A percentile compares a stretch with the other conserved stretches of the same genome.
Conservation (phyloP, 2,113 vertebrate genomes). For the Halichoerus grypus region DNA sequence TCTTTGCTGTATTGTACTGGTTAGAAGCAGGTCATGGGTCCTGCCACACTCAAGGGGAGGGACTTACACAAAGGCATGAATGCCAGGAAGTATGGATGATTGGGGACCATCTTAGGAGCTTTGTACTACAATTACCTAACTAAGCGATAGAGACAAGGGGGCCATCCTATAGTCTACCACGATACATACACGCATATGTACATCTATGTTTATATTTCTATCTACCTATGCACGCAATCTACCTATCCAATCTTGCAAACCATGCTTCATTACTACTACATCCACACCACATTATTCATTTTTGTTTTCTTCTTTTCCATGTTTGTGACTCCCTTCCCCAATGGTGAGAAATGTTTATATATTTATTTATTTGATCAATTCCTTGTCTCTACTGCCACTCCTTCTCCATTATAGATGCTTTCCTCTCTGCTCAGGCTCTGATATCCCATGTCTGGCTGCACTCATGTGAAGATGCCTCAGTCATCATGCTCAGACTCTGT, state of each 20-base stretch:
- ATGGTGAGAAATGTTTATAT: background rate
- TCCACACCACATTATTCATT: background rate
- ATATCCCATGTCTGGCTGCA: fast-evolving
- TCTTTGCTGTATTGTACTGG: background rate
- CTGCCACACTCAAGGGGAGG: background rate
- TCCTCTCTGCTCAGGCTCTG: background rate
- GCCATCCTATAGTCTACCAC: background rate
- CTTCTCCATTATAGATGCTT: background rate
- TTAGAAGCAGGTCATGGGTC: background rate
- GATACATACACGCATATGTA: fast-evolving
- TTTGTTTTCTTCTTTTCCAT: background rate
- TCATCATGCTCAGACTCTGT: background rate
- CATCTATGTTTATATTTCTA: background rate
- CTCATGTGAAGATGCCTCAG: background rate
- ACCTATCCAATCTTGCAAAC: background rate
- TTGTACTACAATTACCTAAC: background rate
- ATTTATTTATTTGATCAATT: background rate
- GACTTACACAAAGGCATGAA: background rate
- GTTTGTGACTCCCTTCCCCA: background rate
- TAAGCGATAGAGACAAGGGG: background rate
- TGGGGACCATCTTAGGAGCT: background rate
- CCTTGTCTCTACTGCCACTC: too few relatives aligned
- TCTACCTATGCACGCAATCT: background rate
- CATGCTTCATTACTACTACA: background rate
- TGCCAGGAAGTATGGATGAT: background rate